Evolutionary conservation across 2,113 vertebrate genomes (phyloP), one percentile per base, ranked within the genome.

Genomic region (Manacus vitellinus): DNA sequence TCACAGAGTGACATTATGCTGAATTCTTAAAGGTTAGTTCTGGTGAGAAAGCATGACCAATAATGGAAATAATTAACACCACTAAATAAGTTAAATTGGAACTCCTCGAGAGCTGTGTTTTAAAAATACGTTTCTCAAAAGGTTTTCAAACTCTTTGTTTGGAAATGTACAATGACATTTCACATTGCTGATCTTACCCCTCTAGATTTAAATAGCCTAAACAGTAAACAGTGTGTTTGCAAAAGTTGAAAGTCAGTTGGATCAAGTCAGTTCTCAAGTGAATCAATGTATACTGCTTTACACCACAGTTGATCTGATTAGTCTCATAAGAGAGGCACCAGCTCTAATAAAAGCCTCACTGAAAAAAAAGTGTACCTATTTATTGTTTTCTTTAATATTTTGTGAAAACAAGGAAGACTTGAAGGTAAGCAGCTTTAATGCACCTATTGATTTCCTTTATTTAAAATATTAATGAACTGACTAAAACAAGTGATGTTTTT

Each of bases 401-500:
- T 89, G 82, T 88, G 77, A 91, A 96, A 97, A 95, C 44, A 93
- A 85, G 74, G 54, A 79, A 90, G 62, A 71, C 65, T 91, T 77
- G 84, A 95, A 96, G 33, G 51, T 54, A 84, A 95, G 83, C 37
- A 72, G 18, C 76, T 96, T 80, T 97, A 97, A 97, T 82, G 61
- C 35, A 55, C 10, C 22, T 88, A 97, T 94, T 55, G 74, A 95
- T 97, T 97, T 96, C 24, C 81, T 96, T 96, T 96, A 96, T 85
- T 90, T 65, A 89, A 97, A 97, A 95, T 96, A 89, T 87, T 95
- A 95, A 95, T 93, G 82, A 96, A 96, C 82, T 94, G 87, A 85
- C 76, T 94, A 94, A 90, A 92, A 95, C 84, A 94, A 94, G 70
- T 8, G 9, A 31, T 55, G 23, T 31, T 79, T 75, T 16, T 8